Conservation (phyloP, 2,113 vertebrate genomes). For the Sterna hirundo region DNA sequence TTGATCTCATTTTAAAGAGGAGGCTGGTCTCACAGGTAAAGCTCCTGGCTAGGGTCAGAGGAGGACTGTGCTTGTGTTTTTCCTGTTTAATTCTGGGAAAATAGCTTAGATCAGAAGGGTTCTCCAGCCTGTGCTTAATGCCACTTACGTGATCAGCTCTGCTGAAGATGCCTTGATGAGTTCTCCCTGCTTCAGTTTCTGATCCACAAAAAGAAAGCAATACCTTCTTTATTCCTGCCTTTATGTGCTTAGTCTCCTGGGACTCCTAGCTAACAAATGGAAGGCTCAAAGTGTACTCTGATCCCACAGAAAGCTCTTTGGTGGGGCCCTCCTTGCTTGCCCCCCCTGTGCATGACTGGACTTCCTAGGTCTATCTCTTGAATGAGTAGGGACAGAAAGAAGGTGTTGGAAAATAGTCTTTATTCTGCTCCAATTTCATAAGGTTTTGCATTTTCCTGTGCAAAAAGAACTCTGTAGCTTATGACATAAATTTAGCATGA, state of each 20-base stretch:
- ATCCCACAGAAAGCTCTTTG: not conserved
- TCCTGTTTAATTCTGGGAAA: not conserved
- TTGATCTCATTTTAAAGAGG: conserved; percentile 19
- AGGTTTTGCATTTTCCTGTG: not conserved
- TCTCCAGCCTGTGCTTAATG: not conserved
- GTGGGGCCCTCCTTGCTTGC: not conserved
- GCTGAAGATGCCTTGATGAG: not conserved
- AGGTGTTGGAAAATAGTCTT: not conserved
- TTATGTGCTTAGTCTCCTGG: not conserved
- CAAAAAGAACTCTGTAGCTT: not conserved
- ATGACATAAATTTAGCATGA: not conserved
- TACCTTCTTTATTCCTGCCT: not conserved
- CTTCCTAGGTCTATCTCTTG: not conserved
- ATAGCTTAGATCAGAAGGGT: not conserved
- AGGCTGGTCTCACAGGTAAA: not conserved
- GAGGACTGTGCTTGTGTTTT: not conserved
- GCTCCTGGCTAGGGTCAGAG: not conserved
- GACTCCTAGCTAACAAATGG: not conserved
- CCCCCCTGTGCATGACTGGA: not conserved
- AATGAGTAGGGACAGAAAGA: not conserved
- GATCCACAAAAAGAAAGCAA: not conserved
- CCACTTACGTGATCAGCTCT: not conserved
- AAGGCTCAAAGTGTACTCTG: not conserved
- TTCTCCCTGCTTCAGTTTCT: not conserved
- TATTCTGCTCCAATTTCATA: not conserved